These are phyloP conservation scores for Heterodera filipjevi DNA, from an alignment of 2,888 invertebrate species.

Conservation along the genomic window DNA sequence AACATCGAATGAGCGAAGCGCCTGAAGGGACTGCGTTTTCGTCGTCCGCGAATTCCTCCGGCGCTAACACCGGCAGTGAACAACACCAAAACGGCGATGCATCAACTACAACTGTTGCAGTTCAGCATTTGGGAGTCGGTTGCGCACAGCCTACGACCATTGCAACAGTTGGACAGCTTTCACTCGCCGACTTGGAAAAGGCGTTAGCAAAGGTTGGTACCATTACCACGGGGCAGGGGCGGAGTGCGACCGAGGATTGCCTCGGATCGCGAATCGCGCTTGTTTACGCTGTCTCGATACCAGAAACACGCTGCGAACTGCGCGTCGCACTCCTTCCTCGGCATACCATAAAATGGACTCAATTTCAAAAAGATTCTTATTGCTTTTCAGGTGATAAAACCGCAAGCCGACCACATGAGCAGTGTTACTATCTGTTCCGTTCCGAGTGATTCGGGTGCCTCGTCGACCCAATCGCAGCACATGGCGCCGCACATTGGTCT, in stretches of 20 bases:
- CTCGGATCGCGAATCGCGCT: no score
- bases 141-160: background rate
- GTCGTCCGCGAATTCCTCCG: background rate
- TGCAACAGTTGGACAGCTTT: background rate
- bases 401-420: background rate
- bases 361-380: background rate
- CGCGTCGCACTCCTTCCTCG: no score
- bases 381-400: background rate
- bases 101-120: background rate
- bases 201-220: background rate
- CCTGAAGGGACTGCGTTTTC: background rate
- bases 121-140: background rate
- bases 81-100: background rate
- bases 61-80: background rate
- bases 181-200: conserved; percentile 10
- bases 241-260: no score
- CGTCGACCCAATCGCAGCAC: background rate
- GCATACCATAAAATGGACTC: no score
- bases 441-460: background rate
- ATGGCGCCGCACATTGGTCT: background rate
- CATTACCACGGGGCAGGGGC: background rate
- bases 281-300: no score
- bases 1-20: conserved; percentile 10
- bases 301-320: no score
- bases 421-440: background rate